Percentiles rank a stretch among this genome's conserved stretches.
Conservation (phyloP, 2,888 invertebrate species). For the Busseola fusca region DNA sequence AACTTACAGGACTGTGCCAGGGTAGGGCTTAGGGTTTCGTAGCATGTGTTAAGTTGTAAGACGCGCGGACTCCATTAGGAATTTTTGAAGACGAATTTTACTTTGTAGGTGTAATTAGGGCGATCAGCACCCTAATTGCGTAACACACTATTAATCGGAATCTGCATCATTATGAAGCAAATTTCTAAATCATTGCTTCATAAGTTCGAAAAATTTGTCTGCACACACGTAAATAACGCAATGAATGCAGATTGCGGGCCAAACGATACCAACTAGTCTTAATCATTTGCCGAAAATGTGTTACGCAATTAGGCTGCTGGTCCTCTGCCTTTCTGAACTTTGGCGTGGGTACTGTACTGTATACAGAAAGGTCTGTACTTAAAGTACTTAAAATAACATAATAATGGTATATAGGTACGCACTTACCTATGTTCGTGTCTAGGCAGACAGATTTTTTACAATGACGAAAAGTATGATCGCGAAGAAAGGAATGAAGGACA, state of each 20-base stretch:
- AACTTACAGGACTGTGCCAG: background rate
- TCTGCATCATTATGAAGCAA: too few species aligned
- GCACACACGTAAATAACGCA: too few species aligned
- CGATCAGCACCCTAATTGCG: too few species aligned
- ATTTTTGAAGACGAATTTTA: background rate
- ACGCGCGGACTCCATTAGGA: too few species aligned
- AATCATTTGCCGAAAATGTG: too few species aligned
- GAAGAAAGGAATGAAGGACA: background rate
- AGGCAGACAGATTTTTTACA: background rate
- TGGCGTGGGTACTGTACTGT: background rate
- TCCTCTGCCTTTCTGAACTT: background rate
- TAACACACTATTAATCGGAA: too few species aligned
- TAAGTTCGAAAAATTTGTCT: too few species aligned
- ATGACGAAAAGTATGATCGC: background rate
- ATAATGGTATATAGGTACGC: background rate
- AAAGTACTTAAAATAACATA: background rate
- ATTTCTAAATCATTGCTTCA: too few species aligned
- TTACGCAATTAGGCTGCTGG: too few species aligned
- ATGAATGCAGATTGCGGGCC: too few species aligned
- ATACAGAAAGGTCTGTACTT: background rate
- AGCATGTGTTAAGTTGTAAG: background rate
- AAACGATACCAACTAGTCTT: too few species aligned
- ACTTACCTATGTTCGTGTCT: background rate
- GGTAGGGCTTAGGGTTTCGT: background rate
- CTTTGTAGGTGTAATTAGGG: background rate